These are phyloP conservation scores for Catocala nupta DNA, from an alignment of 2,888 invertebrate genomes.

Conservation along the genomic window DNA sequence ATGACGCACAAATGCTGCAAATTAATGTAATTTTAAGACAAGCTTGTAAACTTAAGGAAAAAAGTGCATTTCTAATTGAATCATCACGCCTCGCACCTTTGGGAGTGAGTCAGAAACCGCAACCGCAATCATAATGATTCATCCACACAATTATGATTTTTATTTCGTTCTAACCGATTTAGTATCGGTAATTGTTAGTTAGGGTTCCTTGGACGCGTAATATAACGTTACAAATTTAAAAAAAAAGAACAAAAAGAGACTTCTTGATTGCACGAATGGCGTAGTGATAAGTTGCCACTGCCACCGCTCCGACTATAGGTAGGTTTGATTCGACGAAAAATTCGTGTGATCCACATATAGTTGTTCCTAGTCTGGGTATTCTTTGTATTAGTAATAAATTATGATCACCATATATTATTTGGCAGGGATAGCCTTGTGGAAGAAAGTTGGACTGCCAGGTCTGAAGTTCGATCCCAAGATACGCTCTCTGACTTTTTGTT, in stretches of 20 bases:
- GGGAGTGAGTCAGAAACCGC: conserved; percentile 48
- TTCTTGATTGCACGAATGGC: no score
- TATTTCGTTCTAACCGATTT: conserved; percentile 46
- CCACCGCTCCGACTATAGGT: rapidly evolving
- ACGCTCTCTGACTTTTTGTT: no score
- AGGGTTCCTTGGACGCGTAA: conserved; percentile 15
- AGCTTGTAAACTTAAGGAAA: conserved; percentile 21
- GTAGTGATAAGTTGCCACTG: no score
- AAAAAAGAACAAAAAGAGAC: no score
- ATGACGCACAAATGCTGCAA: not conserved
- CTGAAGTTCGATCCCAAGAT: no score
- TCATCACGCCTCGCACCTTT: conserved; percentile 42
- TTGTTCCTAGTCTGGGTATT: no score
- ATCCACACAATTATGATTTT: conserved; percentile 48
- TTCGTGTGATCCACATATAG: no score
- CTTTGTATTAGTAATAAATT: no score
- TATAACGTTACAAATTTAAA: not conserved
- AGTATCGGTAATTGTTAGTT: conserved; percentile 38
- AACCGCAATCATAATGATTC: conserved; percentile 36
- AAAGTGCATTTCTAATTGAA: conserved; percentile 50
- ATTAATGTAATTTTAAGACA: not conserved
- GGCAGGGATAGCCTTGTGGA: no score
- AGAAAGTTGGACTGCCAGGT: no score
- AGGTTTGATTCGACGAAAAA: no score
- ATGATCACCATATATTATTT: no score